Evolutionary conservation across 2,888 invertebrate species (phyloP), one percentile per base, ranked within the genome.

Genomic region (Euphydryas editha): DNA sequence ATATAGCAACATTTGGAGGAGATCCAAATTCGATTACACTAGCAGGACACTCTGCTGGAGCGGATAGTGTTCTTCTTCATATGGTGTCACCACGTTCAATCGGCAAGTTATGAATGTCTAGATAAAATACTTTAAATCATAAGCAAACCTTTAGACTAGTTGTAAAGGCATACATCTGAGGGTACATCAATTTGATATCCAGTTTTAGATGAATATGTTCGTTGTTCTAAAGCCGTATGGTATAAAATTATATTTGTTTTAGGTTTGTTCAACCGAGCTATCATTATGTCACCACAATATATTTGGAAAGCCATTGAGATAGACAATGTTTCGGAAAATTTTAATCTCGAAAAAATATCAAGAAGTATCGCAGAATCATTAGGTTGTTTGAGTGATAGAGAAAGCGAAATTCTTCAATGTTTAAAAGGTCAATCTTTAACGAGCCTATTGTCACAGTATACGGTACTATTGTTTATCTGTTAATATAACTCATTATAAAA

Each of bases 11-110:
- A 55, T 98, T 98, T 81, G 96, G 97, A 24, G 98, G 98, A 5
- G 96, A 98, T 85, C 94, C 95, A 0, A 93, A 94, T 51, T 93
- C 95, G 71, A 94, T 98, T n/a, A 97, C 97, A 0, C 82, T 98
- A 0, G 93, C 97, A 76, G 98, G 98, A 0, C 96, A 98, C 84
- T 96, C 96, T 30, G 95, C 96, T 42, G 96, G 96, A 11, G 96
- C 96, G 3, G 94, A 95, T 39, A 94, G 95, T 76, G 94, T 95
- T 5, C 85, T 95, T 59, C 92, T 95, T 72, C 96, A 96, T 77
- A 92, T 96, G 74, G 87, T 94, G 24, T 95, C 96, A 15, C 94
- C 95, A 36, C 90, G 95, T 73, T 93, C 95, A n/a, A 83, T 90
- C 75, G 95, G 95, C 95, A 76, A 71, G 59, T 51, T 39, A 37